A percentile compares a stretch with the other conserved stretches of the same genome.
phyloP scores from a whole-genome alignment of 2,113 vertebrate species.

The Dicerorhinus sumatrensis region DNA sequence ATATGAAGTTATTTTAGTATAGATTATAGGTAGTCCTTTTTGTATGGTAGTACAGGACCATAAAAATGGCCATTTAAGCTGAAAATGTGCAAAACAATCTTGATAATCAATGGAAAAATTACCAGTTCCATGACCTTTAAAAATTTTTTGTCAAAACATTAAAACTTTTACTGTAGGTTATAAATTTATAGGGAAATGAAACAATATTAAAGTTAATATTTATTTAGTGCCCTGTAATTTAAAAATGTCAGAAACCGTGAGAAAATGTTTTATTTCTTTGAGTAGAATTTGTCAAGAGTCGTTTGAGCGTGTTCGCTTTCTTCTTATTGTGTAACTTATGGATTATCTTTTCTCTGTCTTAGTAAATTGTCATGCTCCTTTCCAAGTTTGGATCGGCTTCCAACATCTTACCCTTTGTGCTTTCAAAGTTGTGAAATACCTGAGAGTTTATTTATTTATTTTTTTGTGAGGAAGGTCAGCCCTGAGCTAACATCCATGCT shows the following conservation, averaged over 20 bases:
- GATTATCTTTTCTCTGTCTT: not conserved
- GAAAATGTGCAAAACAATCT: not conserved
- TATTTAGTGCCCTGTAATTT: not conserved
- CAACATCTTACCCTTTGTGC: not conserved
- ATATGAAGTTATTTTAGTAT: not conserved
- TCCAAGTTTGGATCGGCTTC: not conserved
- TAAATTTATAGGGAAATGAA: not conserved
- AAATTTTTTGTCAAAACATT: not conserved
- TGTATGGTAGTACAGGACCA: not conserved
- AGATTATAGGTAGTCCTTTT: not conserved
- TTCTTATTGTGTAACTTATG: not conserved
- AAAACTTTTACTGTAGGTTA: not conserved
- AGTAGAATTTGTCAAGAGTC: not conserved
- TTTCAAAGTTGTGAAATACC: not conserved
- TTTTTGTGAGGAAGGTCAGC: no score
- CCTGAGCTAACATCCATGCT: no score
- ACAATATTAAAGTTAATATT: not conserved
- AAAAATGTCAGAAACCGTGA: constrained; percentile 43
- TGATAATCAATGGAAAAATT: not conserved
- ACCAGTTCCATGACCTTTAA: not conserved
- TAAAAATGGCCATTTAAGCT: not conserved
- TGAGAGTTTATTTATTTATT: not conserved
- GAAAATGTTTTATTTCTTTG: constrained; percentile 33
- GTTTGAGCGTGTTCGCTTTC: not conserved
- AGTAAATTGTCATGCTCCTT: not conserved